Conservation (phyloP, 2,113 vertebrate genomes). For the Axis porcinus region DNA sequence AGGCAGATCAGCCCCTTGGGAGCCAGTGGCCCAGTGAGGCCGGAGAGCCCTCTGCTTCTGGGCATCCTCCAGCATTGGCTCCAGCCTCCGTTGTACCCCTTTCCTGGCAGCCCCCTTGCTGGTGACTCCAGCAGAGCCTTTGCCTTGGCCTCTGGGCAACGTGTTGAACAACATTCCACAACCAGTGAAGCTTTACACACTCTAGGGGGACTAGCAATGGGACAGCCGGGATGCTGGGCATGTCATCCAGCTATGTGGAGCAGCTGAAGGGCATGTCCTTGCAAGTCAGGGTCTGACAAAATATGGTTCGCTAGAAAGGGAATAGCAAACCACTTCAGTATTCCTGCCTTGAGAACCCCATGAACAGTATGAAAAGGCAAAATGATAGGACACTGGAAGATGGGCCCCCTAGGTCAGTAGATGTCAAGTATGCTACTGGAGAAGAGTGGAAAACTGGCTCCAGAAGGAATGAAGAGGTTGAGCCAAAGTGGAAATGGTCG, state of each 20-base stretch:
- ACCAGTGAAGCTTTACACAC: not conserved
- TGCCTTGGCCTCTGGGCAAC: not conserved
- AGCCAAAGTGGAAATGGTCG: not conserved
- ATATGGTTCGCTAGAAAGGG: accelerated
- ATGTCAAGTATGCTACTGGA: not conserved
- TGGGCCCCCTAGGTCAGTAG: not conserved
- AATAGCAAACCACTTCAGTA: not conserved
- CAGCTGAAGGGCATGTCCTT: not conserved
- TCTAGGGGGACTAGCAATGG: not conserved
- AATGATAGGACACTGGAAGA: not conserved
- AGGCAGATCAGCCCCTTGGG: not conserved
- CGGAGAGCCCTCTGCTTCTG: not conserved
- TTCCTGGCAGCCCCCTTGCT: not conserved
- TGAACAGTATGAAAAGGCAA: not conserved
- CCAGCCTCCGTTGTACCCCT: not conserved
- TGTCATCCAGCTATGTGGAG: not conserved
- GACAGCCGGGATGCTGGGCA: not conserved
- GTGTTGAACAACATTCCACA: not conserved
- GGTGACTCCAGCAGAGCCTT: not conserved
- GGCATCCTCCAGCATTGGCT: not conserved
- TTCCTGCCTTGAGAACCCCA: not conserved
- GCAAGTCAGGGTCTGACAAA: not conserved
- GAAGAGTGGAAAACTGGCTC: not conserved
- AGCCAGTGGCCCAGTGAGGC: not conserved
- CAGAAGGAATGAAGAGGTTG: not conserved